Conservation (phyloP, 2,888 invertebrate species). For the Zonitis immaculata region DNA sequence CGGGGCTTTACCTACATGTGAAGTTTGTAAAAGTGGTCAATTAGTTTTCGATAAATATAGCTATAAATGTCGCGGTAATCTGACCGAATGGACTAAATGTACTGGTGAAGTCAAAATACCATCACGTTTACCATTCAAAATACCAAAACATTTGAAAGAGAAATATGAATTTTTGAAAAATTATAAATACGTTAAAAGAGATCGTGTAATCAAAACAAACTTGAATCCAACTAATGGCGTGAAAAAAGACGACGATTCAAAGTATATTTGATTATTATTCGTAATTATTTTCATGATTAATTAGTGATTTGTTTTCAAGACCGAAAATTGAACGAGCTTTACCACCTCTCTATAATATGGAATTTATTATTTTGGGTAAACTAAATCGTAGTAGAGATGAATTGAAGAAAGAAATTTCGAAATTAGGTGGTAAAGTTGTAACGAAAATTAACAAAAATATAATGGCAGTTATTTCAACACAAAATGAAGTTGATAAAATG, state of each 20-base stretch:
- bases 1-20: slow-evolving; percentile 74
- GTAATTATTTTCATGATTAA: slow-evolving; percentile 10
- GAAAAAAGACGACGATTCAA: slow-evolving; percentile 48
- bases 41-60: slow-evolving; percentile 64
- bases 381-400: slow-evolving; percentile 56
- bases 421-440: slow-evolving; percentile 71
- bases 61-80: slow-evolving; percentile 71
- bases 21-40: slow-evolving; percentile 73
- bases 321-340: slow-evolving; percentile 62
- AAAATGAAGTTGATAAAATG: slow-evolving; percentile 65
- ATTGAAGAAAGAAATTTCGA: slow-evolving; percentile 63
- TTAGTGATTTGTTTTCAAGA: slow-evolving; percentile 41
- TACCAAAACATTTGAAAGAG: slow-evolving; percentile 61
- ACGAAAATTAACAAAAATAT: slow-evolving; percentile 60
- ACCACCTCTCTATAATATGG: slow-evolving; percentile 71
- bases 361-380: slow-evolving; percentile 64
- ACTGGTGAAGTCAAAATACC: slow-evolving; percentile 65
- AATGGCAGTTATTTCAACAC: slow-evolving; percentile 72
- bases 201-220: slow-evolving; percentile 55
- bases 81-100: slow-evolving; percentile 91
- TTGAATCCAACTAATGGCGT: slow-evolving; percentile 50
- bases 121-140: slow-evolving; percentile 60
- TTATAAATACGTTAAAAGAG: slow-evolving; percentile 57
- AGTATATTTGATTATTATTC: slow-evolving; percentile 34
- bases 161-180: slow-evolving; percentile 55